phyloP scores from a whole-genome alignment of 2,113 vertebrate genomes.

The Catharus bicknelli region DNA sequence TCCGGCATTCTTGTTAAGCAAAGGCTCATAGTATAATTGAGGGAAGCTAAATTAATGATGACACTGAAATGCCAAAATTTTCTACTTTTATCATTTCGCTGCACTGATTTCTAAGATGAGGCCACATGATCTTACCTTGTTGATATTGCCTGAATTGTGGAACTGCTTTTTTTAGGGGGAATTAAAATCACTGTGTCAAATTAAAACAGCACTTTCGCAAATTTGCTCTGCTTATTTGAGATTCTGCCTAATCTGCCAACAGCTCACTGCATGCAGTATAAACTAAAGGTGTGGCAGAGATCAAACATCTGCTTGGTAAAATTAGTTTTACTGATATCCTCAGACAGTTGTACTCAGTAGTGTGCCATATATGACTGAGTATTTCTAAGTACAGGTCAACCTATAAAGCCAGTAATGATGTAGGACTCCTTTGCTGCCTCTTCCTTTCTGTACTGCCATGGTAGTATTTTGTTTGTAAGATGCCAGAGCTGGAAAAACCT shows the following conservation, averaged over 20 bases:
- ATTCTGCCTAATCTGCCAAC: not conserved
- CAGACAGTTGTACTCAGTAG: not conserved
- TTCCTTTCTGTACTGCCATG: not conserved
- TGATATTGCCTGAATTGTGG: not conserved
- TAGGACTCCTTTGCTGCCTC: not conserved
- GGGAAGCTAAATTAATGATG: not conserved
- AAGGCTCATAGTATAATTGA: not conserved
- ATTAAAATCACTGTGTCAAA: not conserved
- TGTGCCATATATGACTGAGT: not conserved
- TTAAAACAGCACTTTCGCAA: not conserved
- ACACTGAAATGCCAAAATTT: not conserved
- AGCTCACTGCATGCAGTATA: not conserved
- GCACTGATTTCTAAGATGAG: not conserved
- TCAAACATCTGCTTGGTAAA: not conserved
- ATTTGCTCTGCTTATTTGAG: not conserved
- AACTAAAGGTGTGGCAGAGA: not conserved
- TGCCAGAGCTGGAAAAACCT: not conserved
- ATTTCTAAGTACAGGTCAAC: slow-evolving; percentile 1
- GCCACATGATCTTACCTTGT: not conserved
- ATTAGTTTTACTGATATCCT: not conserved
- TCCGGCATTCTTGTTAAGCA: not conserved
- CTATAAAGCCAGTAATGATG: not conserved
- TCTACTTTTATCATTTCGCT: not conserved
- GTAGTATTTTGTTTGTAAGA: not conserved
- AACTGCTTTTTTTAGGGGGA: not conserved